Conservation (phyloP, 2,113 vertebrate species). For the Corythornis vintsioides region DNA sequence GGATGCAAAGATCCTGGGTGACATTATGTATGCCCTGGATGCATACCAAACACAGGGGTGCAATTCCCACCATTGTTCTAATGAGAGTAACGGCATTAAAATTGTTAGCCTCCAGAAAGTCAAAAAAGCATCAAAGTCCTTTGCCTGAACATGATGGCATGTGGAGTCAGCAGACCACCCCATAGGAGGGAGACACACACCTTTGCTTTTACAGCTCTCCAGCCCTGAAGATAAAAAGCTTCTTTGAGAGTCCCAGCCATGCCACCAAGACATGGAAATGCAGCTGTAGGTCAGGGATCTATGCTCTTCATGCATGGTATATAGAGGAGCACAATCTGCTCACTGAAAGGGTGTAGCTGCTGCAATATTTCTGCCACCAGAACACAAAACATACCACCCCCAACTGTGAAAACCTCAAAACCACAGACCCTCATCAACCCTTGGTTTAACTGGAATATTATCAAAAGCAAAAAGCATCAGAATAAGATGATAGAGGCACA, state of each 20-base stretch:
- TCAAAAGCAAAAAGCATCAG: background rate
- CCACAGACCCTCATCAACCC: too few species aligned
- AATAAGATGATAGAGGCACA: background rate
- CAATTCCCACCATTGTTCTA: background rate
- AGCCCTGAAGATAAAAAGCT: background rate
- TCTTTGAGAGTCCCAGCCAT: background rate
- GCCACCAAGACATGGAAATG: background rate
- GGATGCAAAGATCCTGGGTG: background rate
- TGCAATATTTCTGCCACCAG: background rate
- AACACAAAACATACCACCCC: background rate
- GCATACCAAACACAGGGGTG: background rate
- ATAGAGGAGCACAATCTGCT: background rate
- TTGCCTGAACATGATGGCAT: background rate
- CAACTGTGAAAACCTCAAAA: background rate
- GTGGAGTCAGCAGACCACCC: background rate
- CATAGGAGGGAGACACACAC: background rate
- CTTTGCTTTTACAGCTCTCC: background rate
- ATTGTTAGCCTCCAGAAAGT: background rate
- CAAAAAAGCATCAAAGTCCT: background rate
- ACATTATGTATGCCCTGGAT: background rate
- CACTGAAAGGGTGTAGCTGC: background rate
- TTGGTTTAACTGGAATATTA: conserved; percentile 21
- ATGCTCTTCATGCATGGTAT: background rate
- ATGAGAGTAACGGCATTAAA: background rate
- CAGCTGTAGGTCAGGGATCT: background rate